Conservation (phyloP, 2,797 vertebrate genomes). For the Fistularia tabacaria region DNA sequence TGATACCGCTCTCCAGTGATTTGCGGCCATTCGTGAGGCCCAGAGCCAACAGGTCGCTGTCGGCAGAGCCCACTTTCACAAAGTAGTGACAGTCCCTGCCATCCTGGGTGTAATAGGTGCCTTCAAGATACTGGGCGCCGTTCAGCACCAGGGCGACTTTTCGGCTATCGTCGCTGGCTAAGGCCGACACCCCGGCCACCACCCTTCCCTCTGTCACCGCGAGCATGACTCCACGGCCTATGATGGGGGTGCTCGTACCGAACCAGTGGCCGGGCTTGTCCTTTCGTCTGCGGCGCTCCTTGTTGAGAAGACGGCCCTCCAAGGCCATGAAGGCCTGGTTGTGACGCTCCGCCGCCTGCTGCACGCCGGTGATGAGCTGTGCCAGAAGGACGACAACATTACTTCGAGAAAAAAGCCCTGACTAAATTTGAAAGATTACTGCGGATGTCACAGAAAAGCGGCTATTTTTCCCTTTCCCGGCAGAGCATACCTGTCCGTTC, state of each 20-base stretch:
- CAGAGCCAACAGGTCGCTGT: slow-evolving; percentile 89
- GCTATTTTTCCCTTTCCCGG: background rate
- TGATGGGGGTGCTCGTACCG: slow-evolving; percentile 89
- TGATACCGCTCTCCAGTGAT: slow-evolving; percentile 89
- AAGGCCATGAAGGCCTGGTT: slow-evolving; percentile 98
- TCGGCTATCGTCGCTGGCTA: slow-evolving; percentile 91
- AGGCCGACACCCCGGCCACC: slow-evolving; percentile 84
- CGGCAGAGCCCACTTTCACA: slow-evolving; percentile 91
- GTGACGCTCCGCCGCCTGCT: slow-evolving; percentile 94
- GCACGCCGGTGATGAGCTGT: slow-evolving; percentile 94
- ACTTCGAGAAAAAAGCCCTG: background rate
- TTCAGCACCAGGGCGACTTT: slow-evolving; percentile 94
- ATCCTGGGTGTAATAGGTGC: slow-evolving; percentile 94
- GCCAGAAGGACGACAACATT: slow-evolving; percentile 4
- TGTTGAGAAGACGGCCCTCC: slow-evolving; percentile 92
- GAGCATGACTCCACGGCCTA: slow-evolving; percentile 94
- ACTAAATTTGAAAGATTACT: slow-evolving; percentile 3
- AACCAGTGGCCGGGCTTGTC: slow-evolving; percentile 98
- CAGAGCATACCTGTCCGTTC: slow-evolving; percentile 88
- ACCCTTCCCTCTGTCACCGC: slow-evolving; percentile 92
- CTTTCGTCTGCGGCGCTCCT: slow-evolving; percentile 81
- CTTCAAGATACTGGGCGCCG: slow-evolving; percentile 91
- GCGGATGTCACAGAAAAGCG: background rate
- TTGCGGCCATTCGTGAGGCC: slow-evolving; percentile 91
- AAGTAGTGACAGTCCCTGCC: slow-evolving; percentile 96